These are phyloP conservation scores for Clunio marinus DNA, from an alignment of 2,888 invertebrate species.

Conservation along the genomic window DNA sequence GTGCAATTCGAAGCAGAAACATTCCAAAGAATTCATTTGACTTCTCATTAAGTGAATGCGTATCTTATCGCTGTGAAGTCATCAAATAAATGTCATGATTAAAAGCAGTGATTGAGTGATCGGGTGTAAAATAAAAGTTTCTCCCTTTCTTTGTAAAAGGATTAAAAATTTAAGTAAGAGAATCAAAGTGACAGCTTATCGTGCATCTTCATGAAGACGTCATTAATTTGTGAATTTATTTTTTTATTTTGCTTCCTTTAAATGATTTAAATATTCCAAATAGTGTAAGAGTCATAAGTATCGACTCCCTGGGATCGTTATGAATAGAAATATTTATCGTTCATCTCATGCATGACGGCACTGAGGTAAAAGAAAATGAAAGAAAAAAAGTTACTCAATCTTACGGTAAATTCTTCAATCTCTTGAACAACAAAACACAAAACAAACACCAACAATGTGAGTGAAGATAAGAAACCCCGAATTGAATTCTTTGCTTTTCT, in stretches of 20 bases:
- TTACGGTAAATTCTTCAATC: not conserved
- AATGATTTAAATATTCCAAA: too few relatives aligned
- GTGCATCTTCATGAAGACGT: too few relatives aligned
- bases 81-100: not conserved
- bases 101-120: not conserved
- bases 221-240: too few relatives aligned
- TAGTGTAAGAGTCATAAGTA: too few relatives aligned
- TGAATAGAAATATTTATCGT: conserved; percentile 7
- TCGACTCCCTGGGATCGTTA: not conserved
- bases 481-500: not conserved
- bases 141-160: too few relatives aligned
- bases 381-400: not conserved
- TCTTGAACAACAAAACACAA: not conserved
- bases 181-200: too few relatives aligned
- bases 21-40: too few relatives aligned
- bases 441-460: conserved; percentile 4
- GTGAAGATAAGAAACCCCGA: not conserved
- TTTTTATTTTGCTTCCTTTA: too few relatives aligned
- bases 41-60: not conserved
- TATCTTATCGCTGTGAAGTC: not conserved
- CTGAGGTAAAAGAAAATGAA: not conserved
- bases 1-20: too few relatives aligned
- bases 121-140: not conserved
- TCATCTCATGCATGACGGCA: not conserved
- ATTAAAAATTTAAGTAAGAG: too few relatives aligned